Base-by-base conservation (phyloP, 2,113 vertebrate genomes). In the Eretmodus cyanostictus region DNA sequence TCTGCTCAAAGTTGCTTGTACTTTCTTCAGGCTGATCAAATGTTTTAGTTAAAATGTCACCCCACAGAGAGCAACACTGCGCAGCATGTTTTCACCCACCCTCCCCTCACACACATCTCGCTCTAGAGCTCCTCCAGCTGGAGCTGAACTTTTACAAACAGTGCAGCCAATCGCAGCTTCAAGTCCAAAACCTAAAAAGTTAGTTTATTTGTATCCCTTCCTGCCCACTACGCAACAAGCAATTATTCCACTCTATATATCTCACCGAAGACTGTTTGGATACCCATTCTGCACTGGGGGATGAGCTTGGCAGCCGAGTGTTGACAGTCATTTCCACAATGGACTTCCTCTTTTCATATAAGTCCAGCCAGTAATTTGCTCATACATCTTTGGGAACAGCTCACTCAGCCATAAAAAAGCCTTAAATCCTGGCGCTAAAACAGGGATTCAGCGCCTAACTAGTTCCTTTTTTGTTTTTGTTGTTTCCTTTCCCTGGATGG, bases 281-380 rank as follows among this genome's bases (percentile, higher is more conserved):
- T 79, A 86, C 81, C 16, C 81, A 87, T 90, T 82, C 87, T 89
- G 66, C 89, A 71, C 59, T 40, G 3, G 86, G 91, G 90, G 80
- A 88, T 71, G 90, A 85, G 93, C 86, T 86, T 94, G 92, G 91
- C 94, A 93, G 91, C 51, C 9, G 63, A 55, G 79, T 29, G 85
- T 83, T 89, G 93, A 91, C 92, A 89, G 90, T 90, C 71, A 87
- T 88, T 91, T 88, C 83, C 87, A 90, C 93, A 95, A 92, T 88
- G 81, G 86, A 87, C 88, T 91, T 36, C 24, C 86, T 86, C 34
- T 89, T 94, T 94, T 91, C 88, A 93, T 90, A 93, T 84, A 89
- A 90, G 85, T 91, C 85, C 86, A 87, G 89, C 55, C 91, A 80
- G 89, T 93, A 93, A 95, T 95, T 95, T 94, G 92, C 90, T 90